These are phyloP conservation scores for Hypsopygia costalis DNA, from an alignment of 2,888 invertebrate genomes.

Conservation along the genomic window DNA sequence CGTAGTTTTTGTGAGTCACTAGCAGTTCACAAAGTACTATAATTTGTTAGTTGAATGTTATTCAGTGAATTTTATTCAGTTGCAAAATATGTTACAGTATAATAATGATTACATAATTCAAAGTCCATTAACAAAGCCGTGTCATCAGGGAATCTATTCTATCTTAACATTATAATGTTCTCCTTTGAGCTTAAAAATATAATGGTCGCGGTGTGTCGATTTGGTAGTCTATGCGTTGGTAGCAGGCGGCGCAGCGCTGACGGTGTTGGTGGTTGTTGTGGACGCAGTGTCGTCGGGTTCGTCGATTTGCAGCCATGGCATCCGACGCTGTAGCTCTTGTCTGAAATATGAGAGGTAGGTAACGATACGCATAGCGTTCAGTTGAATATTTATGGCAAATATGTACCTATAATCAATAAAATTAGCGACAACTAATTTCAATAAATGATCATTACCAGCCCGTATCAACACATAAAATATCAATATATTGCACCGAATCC, in stretches of 20 bases:
- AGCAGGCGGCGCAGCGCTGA: slow-evolving; percentile 47
- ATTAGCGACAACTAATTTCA: too few relatives aligned
- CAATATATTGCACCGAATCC: too few relatives aligned
- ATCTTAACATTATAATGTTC: slow-evolving; percentile 2
- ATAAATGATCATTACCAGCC: too few relatives aligned
- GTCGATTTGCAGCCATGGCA: slow-evolving; percentile 88
- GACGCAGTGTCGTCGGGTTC: slow-evolving; percentile 83
- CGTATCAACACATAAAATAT: too few relatives aligned
- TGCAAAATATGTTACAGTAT: slow-evolving; percentile 5
- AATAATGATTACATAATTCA: slow-evolving; percentile 4
- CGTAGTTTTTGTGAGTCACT: too few relatives aligned
- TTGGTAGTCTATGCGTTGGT: slow-evolving; percentile 6
- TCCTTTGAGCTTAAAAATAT: slow-evolving; percentile 12
- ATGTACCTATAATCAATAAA: too few relatives aligned
- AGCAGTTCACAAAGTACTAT: too few relatives aligned
- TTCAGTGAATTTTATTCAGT: slow-evolving; percentile 3
- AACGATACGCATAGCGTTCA: too few relatives aligned
- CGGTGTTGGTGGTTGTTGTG: slow-evolving; percentile 72
- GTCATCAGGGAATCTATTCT: slow-evolving; percentile 1
- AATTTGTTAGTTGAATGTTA: too few relatives aligned
- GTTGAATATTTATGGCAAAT: too few relatives aligned
- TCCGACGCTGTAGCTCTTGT: slow-evolving; percentile 88
- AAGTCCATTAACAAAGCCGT: slow-evolving; percentile 12
- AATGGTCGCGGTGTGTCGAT: not conserved
- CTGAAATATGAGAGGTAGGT: slow-evolving; percentile 52